These are phyloP conservation scores for Strix uralensis DNA, from an alignment of 2,113 vertebrate genomes.

Conservation along the genomic window DNA sequence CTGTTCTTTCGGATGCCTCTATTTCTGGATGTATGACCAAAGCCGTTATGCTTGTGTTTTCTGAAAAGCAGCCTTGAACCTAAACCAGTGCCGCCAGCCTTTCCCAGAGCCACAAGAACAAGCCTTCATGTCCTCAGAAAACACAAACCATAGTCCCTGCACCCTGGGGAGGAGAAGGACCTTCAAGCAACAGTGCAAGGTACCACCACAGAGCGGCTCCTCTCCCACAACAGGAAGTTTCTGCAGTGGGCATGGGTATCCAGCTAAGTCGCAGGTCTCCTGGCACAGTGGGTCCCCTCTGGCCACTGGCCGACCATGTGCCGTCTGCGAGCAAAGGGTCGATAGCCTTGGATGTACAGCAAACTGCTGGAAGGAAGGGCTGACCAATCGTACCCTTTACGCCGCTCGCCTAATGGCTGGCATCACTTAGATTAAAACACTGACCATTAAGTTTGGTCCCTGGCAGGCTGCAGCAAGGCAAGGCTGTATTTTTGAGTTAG, in stretches of 20 bases:
- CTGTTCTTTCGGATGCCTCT: neutral
- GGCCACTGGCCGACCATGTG: neutral
- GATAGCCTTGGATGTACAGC: neutral
- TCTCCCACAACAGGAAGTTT: neutral
- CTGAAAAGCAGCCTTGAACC: neutral
- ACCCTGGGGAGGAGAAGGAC: neutral
- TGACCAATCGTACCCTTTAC: neutral
- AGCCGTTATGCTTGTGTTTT: neutral
- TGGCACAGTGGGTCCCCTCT: neutral
- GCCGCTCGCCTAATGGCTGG: fast-evolving
- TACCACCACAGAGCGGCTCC: fast-evolving
- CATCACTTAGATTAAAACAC: neutral
- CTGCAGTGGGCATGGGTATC: fast-evolving
- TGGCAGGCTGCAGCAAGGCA: neutral
- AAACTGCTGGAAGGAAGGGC: neutral
- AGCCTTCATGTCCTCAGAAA: neutral
- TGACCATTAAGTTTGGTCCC: neutral
- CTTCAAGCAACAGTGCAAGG: neutral
- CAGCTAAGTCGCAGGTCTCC: neutral
- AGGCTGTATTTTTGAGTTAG: neutral
- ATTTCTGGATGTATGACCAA: neutral
- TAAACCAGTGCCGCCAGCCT: neutral
- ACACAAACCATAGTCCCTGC: neutral
- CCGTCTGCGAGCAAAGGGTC: fast-evolving
- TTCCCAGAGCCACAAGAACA: neutral